phyloP scores from a whole-genome alignment of 2,888 invertebrate species.

The Sphaerophoria rueppellii region DNA sequence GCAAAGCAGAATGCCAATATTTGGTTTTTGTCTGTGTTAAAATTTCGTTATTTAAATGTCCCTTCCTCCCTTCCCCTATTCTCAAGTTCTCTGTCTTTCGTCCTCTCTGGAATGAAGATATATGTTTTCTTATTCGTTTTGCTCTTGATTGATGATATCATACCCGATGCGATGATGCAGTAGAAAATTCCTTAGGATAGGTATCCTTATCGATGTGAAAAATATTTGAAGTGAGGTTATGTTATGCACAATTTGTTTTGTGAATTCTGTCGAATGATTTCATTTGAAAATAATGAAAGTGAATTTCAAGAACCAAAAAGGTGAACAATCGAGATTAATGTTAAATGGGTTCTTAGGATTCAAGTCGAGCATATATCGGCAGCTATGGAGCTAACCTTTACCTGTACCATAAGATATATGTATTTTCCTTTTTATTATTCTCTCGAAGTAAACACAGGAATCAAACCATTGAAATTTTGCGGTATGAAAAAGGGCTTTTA shows the following conservation, averaged over 20 bases:
- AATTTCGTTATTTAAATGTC: not conserved
- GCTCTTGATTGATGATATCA: constrained; percentile 64
- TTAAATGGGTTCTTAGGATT: constrained; percentile 20
- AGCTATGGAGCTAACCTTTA: no score
- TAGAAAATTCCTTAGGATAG: not conserved
- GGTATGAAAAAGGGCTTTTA: constrained; percentile 4
- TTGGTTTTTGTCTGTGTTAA: not conserved
- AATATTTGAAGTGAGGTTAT: constrained; percentile 55
- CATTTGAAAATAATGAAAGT: constrained; percentile 12
- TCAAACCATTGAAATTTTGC: constrained; percentile 14
- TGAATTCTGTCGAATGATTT: constrained; percentile 66
- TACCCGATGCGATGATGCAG: constrained; percentile 35
- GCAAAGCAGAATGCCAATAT: constrained; percentile 41
- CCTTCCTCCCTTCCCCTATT: not conserved
- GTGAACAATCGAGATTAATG: constrained; percentile 37
- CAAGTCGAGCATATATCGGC: no score
- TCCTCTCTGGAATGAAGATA: constrained; percentile 44
- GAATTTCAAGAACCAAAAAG: not conserved
- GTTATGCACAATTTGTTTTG: constrained; percentile 68
- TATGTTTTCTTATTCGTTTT: not conserved
- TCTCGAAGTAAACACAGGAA: constrained; percentile 5
- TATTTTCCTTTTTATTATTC: not conserved
- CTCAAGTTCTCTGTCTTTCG: constrained; percentile 46
- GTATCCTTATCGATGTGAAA: constrained; percentile 28
- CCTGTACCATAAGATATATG: no score